Percentiles rank a stretch among this genome's conserved stretches.
phyloP scores from a whole-genome alignment of 2,113 vertebrate genomes.

The Labeo rohita region DNA sequence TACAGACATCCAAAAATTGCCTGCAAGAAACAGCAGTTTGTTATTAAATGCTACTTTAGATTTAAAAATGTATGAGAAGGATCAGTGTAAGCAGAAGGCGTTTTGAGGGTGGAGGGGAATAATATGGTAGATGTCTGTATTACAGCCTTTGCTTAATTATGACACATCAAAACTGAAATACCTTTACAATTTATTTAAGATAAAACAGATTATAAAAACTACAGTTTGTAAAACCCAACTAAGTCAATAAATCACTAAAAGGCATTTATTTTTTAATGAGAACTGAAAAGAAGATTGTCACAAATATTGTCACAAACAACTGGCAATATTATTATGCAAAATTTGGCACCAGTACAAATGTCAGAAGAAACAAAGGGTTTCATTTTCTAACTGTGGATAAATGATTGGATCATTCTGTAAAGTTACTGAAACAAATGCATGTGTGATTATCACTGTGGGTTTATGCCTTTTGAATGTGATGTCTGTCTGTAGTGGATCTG shows the following conservation, averaged over 20 bases:
- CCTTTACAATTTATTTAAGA: no score
- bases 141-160: no score
- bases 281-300: no score
- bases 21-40: neutral
- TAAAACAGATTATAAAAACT: no score
- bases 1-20: slow-evolving; percentile 30
- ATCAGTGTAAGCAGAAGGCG: no score
- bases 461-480: neutral
- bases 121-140: neutral
- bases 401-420: neutral
- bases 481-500: no score
- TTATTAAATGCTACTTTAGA: neutral
- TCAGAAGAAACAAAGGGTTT: neutral
- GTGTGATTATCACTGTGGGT: neutral
- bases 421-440: neutral
- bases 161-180: no score
- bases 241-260: no score
- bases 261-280: no score
- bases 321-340: neutral
- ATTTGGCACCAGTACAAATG: neutral
- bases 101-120: neutral
- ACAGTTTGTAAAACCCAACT: no score
- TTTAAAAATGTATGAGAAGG: no score
- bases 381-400: neutral
- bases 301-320: neutral